Evolutionary conservation across 2,113 vertebrate genomes (phyloP).

Genomic region (Phalacrocorax pelagicus): DNA sequence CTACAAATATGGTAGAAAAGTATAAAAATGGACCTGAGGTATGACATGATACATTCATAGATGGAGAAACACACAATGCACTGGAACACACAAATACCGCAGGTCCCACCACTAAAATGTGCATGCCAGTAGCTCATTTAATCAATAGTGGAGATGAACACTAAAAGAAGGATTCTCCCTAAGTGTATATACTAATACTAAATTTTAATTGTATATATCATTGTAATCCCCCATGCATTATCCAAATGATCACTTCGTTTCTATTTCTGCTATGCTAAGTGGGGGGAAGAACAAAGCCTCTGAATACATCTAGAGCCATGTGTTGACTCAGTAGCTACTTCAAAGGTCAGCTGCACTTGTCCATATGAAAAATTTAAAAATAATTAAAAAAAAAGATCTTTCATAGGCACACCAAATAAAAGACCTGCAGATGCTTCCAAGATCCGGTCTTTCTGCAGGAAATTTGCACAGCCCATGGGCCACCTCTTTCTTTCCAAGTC

Average conservation of each 20-base stretch:
- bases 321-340: background rate
- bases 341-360: background rate
- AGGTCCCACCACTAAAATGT: background rate
- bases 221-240: background rate
- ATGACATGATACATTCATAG: background rate
- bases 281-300: background rate
- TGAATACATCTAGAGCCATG: background rate
- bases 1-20: background rate
- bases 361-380: background rate
- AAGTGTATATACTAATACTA: background rate
- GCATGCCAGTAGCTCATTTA: accelerated
- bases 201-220: background rate
- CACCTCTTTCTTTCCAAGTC: background rate
- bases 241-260: background rate
- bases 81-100: background rate
- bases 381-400: background rate
- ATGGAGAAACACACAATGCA: background rate
- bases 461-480: background rate
- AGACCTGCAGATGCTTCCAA: background rate
- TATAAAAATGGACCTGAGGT: background rate
- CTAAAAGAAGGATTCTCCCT: background rate
- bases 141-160: background rate
- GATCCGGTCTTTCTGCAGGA: background rate
- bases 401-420: background rate
- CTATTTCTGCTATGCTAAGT: background rate